Percentiles rank a stretch among this genome's conserved stretches.
These are phyloP conservation scores for Gallinago stenura DNA, from an alignment of 2,797 vertebrate species.

Conservation along the genomic window DNA sequence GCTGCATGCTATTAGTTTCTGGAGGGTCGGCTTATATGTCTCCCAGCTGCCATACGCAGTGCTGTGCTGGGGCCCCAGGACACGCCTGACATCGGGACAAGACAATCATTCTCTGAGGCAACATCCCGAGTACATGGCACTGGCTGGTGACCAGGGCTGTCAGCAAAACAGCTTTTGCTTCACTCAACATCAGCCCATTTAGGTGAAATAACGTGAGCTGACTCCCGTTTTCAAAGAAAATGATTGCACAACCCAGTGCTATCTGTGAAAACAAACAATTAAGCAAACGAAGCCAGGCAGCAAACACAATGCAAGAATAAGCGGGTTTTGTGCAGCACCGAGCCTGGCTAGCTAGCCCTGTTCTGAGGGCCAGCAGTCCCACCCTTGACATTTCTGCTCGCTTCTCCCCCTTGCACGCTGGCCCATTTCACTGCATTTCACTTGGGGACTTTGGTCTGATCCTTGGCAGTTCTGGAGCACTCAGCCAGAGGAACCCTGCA, in stretches of 20 bases:
- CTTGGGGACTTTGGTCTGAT: neutral
- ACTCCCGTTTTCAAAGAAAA: constrained; percentile 38
- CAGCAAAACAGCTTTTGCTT: constrained; percentile 48
- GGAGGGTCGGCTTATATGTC: neutral
- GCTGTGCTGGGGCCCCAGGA: neutral
- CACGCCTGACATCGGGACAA: neutral
- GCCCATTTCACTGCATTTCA: neutral
- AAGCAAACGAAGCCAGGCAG: constrained; percentile 23
- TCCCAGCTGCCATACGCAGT: neutral
- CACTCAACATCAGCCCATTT: constrained; percentile 24
- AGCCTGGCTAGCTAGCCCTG: neutral
- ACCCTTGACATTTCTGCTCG: neutral
- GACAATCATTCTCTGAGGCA: neutral
- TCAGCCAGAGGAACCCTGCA: neutral
- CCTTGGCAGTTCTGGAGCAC: neutral
- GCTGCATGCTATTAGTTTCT: neutral
- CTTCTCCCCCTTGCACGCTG: neutral
- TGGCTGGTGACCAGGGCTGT: neutral
- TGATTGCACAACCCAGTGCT: constrained; percentile 50
- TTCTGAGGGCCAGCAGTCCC: neutral
- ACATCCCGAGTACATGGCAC: neutral
- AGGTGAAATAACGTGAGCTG: constrained; percentile 38
- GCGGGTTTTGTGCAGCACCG: neutral
- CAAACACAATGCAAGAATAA: neutral
- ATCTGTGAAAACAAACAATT: constrained; percentile 59